These are phyloP conservation scores for Tricholauxania praeusta DNA, from an alignment of 2,888 invertebrate genomes.

Conservation along the genomic window DNA sequence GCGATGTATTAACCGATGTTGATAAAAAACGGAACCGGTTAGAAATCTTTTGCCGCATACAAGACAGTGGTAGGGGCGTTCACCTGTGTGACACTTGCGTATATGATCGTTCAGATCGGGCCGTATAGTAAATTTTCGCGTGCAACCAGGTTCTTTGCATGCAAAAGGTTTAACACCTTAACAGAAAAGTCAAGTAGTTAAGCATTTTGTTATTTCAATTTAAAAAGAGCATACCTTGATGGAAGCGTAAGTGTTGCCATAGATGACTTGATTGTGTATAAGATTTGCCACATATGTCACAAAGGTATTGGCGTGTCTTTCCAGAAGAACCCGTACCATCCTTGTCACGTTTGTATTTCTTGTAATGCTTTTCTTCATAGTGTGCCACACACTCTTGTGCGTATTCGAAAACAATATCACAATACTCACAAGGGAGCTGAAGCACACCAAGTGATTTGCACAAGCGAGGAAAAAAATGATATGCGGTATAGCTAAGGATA, in stretches of 20 bases:
- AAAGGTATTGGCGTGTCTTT: slow-evolving; percentile 69
- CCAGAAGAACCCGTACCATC: slow-evolving; percentile 48
- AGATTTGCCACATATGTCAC: slow-evolving; percentile 74
- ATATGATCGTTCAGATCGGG: slow-evolving; percentile 76
- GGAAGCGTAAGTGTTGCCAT: slow-evolving; percentile 76
- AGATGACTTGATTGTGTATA: slow-evolving; percentile 75
- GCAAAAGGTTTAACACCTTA: slow-evolving; percentile 75
- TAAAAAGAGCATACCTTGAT: slow-evolving; percentile 69
- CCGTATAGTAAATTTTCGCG: slow-evolving; percentile 74
- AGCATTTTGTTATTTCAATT: neutral
- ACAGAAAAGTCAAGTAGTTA: neutral
- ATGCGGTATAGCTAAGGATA: slow-evolving; percentile 56
- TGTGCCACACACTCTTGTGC: slow-evolving; percentile 67
- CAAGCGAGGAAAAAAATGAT: slow-evolving; percentile 65
- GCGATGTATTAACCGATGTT: slow-evolving; percentile 74
- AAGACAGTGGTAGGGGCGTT: slow-evolving; percentile 73
- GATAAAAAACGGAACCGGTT: slow-evolving; percentile 75
- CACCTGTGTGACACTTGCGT: slow-evolving; percentile 75
- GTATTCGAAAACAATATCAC: slow-evolving; percentile 58
- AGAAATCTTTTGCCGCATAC: slow-evolving; percentile 74
- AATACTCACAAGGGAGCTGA: slow-evolving; percentile 64
- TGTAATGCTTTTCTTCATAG: slow-evolving; percentile 72
- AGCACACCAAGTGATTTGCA: slow-evolving; percentile 51
- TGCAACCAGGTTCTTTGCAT: slow-evolving; percentile 73
- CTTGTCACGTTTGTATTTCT: slow-evolving; percentile 69